Conservation (phyloP, 2,888 invertebrate genomes). For the Drosophila fulvimacula region DNA sequence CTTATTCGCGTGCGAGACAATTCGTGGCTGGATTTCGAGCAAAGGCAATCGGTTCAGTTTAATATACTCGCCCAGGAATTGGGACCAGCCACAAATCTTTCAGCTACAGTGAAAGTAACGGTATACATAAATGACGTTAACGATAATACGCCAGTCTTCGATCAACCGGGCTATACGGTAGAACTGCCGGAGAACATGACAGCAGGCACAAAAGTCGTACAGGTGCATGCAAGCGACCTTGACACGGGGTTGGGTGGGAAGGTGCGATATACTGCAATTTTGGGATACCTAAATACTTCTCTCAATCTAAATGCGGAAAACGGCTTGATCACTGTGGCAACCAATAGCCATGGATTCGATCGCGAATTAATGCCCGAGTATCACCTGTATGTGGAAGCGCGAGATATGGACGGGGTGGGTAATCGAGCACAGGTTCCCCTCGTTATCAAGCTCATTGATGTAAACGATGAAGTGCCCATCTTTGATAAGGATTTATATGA, state of each 20-base stretch:
- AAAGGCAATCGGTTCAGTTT: conserved; percentile 90
- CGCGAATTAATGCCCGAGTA: conserved; percentile 92
- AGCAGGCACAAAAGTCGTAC: conserved; percentile 89
- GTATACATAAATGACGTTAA: conserved; percentile 94
- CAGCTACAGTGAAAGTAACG: conserved; percentile 90
- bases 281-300: conserved; percentile 91
- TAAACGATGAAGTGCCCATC: conserved; percentile 94
- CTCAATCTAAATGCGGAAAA: conserved; percentile 91
- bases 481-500: conserved; percentile 93
- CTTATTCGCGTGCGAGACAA: conserved; percentile 93
- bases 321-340: conserved; percentile 92
- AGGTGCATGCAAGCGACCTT: conserved; percentile 92
- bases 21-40: conserved; percentile 93
- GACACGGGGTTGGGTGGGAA: conserved; percentile 91
- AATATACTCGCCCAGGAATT: conserved; percentile 93
- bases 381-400: conserved; percentile 93
- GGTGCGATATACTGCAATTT: conserved; percentile 91
- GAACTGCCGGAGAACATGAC: conserved; percentile 93
- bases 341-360: conserved; percentile 91
- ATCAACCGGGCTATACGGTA: conserved; percentile 89
- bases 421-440: conserved; percentile 90
- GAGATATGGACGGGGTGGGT: conserved; percentile 93
- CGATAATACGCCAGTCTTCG: conserved; percentile 94
- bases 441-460: conserved; percentile 90
- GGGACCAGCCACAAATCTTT: conserved; percentile 90